Evolutionary conservation across 1,140 invertebrate species (phyloP), one percentile per base, ranked within the genome.

Genomic region (Drosophila pachea): DNA sequence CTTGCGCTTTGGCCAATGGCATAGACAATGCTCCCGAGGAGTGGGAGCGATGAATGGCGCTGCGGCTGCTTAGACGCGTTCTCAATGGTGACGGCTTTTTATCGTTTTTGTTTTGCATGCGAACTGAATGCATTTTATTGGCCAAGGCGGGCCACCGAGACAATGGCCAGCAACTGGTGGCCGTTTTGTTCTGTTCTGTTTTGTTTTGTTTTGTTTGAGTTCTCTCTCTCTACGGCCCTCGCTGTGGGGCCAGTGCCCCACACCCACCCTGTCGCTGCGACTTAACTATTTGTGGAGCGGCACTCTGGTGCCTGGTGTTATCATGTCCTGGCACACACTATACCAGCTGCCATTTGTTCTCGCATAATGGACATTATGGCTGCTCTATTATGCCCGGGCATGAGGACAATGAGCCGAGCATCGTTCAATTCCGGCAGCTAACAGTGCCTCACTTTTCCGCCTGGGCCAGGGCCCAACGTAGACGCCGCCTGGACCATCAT

Each of bases 101-200:
- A 84, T 83, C 68, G 68, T 77, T 83, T 84, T 83, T 84, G 76
- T 83, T 86, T 83, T 84, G 75, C 78, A 84, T 82, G 79, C 72
- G 64, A 82, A 58, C 64, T 72, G 78, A 75, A 78, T 82, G 78
- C 78, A 82, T 82, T 82, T 82, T 82, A 82, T 82, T 82, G 78
- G 78, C 78, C 78, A 78, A 78, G 75, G 79, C 75, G 62, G 74
- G 50, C 12, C 61, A 36, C 53, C 64, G 68, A 78, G 78, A 83
- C 78, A 83, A 84, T 73, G 66, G 29, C 22, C 31, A 76, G 74
- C 74, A 70, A 74, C 74, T 70, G 61, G 66, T 74, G 71, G 69
- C 53, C 48, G 33, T 47, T 22, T 22, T 22, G 22, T 22, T 22
- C 3, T 33, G 43, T 48, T 42, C 50, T 40, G 42, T 49, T 42